A percentile compares a stretch with the other conserved stretches of the same genome.
Conservation (phyloP, 1,140 invertebrate genomes). For the Microplitis demolitor region DNA sequence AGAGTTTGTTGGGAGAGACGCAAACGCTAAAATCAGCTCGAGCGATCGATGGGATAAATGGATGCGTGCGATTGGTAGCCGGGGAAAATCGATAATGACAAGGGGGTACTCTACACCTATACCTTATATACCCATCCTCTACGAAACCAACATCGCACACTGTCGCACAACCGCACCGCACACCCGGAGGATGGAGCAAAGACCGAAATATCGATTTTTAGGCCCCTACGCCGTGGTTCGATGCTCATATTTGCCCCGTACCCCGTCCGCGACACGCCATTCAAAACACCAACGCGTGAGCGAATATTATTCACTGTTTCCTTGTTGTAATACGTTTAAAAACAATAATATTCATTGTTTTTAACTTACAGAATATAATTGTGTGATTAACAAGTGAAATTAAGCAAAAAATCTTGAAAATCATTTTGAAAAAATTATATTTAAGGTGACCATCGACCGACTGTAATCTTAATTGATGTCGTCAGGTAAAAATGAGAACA, state of each 20-base stretch:
- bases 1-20: slow-evolving; percentile 33
- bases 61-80: slow-evolving; percentile 63
- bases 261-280: slow-evolving; percentile 46
- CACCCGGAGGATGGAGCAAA: slow-evolving; percentile 58
- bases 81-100: slow-evolving; percentile 55
- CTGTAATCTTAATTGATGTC: slow-evolving; percentile 35
- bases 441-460: neutral
- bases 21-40: slow-evolving; percentile 59
- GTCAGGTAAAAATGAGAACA: slow-evolving; percentile 39
- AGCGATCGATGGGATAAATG: slow-evolving; percentile 63
- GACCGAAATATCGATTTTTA: slow-evolving; percentile 65
- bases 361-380: neutral
- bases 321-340: neutral
- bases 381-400: neutral
- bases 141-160: slow-evolving; percentile 23
- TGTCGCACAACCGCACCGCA: slow-evolving; percentile 20
- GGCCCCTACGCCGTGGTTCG: slow-evolving; percentile 59
- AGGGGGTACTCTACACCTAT: slow-evolving; percentile 52
- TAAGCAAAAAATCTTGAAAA: neutral
- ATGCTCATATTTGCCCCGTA: slow-evolving; percentile 58
- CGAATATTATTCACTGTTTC: slow-evolving; percentile 16
- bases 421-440: neutral
- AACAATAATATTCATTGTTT: neutral
- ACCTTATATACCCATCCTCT: slow-evolving; percentile 10
- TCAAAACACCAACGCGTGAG: slow-evolving; percentile 43